These are phyloP conservation scores for Isotomurus palustris DNA, from an alignment of 2,888 invertebrate species.

Conservation along the genomic window DNA sequence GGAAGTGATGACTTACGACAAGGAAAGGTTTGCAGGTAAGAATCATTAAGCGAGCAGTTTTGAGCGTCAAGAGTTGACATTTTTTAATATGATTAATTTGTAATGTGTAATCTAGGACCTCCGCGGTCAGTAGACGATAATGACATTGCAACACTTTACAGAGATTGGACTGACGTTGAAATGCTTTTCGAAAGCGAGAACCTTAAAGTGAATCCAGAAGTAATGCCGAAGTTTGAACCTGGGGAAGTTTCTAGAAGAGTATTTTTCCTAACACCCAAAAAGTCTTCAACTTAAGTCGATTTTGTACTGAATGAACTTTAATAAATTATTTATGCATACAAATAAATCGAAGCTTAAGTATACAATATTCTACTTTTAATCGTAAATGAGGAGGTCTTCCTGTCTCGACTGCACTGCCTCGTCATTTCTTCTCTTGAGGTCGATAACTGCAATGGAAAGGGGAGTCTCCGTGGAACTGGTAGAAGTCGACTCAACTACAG, in stretches of 20 bases:
- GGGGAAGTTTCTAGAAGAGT: too few species aligned
- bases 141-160: constrained; percentile 30
- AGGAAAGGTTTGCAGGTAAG: constrained; percentile 27
- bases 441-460: too few species aligned
- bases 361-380: too few species aligned
- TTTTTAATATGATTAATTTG: not conserved
- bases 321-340: not conserved
- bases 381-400: too few species aligned
- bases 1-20: constrained; percentile 34
- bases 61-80: not conserved
- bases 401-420: constrained; percentile 8
- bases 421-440: not conserved
- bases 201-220: too few species aligned
- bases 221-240: too few species aligned
- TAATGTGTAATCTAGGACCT: too few species aligned
- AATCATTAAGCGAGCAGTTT: not conserved
- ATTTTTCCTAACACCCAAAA: too few species aligned
- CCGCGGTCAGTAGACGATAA: constrained; percentile 30
- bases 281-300: too few species aligned
- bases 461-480: not conserved
- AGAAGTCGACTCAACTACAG: not conserved
- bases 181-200: too few species aligned
- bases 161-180: constrained; percentile 28
- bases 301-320: too few species aligned
- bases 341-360: not conserved